Evolutionary conservation across 2,113 vertebrate species (phyloP), one percentile per base, ranked within the genome.

Genomic region (Oncorhynchus tshawytscha): DNA sequence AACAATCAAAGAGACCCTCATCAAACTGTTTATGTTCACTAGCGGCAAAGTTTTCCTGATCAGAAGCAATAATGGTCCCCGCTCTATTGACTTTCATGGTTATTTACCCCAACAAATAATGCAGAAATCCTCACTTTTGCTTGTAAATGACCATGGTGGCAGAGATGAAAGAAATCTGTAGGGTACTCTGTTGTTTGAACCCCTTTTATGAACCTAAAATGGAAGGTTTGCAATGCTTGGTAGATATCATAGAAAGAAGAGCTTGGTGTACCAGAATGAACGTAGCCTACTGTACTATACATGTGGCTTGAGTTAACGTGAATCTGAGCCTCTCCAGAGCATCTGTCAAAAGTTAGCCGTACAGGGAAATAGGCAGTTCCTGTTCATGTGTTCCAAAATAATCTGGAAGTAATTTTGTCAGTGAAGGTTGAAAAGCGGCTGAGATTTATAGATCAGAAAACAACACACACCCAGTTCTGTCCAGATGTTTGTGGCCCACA

Each of bases 261-360:
- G 54, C 70, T 20, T 39, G 4, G 12, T 70, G 72, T 75, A n/a
- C 67, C 71, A 74, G 70, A 72, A 68, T 34, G 25, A 76, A 60
- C 70, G 67, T 71, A 76, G 16, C 51, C 18, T 69, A n/a, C 54
- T 54, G 77, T 29, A 59, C 54, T 79, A 76, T 75, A 51, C 90
- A 93, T 92, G 89, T 91, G 92, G 86, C 88, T 84, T 80, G 78
- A 79, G 82, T 93, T 88, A 90, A 77, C 12, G 82, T 88, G 83
- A 90, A 90, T 29, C 78, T 81, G 79, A 89, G 89, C 87, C 90
- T 81, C 82, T 82, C 82, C 81, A 74, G 83, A 88, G 91, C 94
- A 94, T 94, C 92, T 94, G 94, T 91, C 92, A 91, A 82, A 92
- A 92, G 92, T 94, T 94, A 94, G 87, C 88, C 78, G 84, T 86